Base-by-base conservation (phyloP, 2,113 vertebrate genomes). In the Aegotheles bennettii region DNA sequence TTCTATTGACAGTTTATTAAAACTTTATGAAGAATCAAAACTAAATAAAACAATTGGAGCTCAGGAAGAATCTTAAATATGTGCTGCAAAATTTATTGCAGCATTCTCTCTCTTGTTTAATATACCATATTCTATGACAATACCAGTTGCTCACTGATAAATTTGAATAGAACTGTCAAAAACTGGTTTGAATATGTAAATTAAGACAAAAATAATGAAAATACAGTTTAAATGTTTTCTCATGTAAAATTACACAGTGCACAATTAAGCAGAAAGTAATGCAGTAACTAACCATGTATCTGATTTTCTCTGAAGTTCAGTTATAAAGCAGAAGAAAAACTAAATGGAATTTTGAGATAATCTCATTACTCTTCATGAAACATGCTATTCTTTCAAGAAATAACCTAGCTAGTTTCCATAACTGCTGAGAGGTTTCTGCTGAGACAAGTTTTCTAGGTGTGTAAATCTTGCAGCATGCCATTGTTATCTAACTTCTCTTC, bases 1-100 rank as follows among this genome's bases (percentile, higher is more conserved):
- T 80, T 84, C 31, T 67, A 95, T 88, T 94, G 57, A 68, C 82
- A 78, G 68, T 95, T 94, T 84, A 36, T 75, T 82, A 71, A 75
- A 89, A 40, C 5, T 35, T 67, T 20, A 25, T 7, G 15, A 95
- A 75, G 43, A 93, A 82, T 59, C 40, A 59, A 94, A 85, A 75
- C n/a, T 59, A 36, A 92, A 80, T 86, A 70, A 91, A 86, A 57
- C 56, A 85, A 65, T 11, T 90, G 5, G 24, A 65, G 12, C 20
- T 21, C 8, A 75, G 42, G 35, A 94, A 95, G 60, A 64, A 43
- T 90, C 53, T 91, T 68, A 68, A 87, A 81, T 87, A 80, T 73
- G 7, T 36, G 2, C 43, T 57, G 12, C 5, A 51, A 38, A 45
- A 11, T 33, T 65, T 15, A 67, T 31, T 69, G 19, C 23, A 29